Evolutionary conservation across 2,888 invertebrate genomes (phyloP).

Genomic region (Odontocerum albicorne): DNA sequence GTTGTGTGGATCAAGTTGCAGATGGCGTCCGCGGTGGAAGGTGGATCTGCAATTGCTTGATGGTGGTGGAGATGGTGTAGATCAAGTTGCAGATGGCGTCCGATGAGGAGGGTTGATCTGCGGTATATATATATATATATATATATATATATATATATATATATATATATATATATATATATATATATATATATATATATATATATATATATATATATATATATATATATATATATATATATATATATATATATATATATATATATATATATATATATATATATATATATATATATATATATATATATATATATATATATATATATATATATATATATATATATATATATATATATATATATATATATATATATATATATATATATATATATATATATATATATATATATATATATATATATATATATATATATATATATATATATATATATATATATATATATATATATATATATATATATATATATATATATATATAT

Average conservation of each 20-base stretch:
- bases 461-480: not conserved
- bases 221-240: not conserved
- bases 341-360: not conserved
- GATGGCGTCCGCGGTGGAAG: too few relatives aligned
- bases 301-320: not conserved
- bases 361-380: not conserved
- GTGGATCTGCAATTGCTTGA: too few relatives aligned
- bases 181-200: constrained; percentile 4
- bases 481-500: not conserved
- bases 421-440: not conserved
- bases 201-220: not conserved
- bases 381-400: not conserved
- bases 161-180: constrained; percentile 13
- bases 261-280: not conserved
- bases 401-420: not conserved
- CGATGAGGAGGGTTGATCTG: not conserved
- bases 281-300: not conserved
- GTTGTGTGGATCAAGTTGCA: too few relatives aligned
- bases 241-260: not conserved
- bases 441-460: not conserved
- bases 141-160: not conserved
- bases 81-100: too few relatives aligned
- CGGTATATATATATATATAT: constrained; percentile 4
- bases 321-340: not conserved
- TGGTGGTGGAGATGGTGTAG: too few relatives aligned